Conservation (phyloP, 2,797 vertebrate species). For the Chloroceryle inda region DNA sequence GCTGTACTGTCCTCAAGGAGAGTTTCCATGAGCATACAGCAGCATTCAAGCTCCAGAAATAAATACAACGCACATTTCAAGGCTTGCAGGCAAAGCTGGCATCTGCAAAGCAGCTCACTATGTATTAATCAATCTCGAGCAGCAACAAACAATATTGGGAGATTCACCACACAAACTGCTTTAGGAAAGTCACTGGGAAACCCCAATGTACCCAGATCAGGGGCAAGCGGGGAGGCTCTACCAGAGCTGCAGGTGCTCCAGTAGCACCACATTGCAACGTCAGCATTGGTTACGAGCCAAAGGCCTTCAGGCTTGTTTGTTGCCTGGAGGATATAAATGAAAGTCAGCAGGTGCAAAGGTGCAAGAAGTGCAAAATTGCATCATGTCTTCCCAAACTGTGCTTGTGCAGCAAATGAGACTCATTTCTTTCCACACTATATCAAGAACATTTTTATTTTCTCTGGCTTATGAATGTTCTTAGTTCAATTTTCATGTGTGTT, state of each 20-base stretch:
- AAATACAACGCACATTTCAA: accelerated
- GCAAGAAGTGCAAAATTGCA: constrained; percentile 58
- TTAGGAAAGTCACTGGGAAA: background rate
- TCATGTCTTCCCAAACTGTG: constrained; percentile 1
- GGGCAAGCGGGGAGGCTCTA: background rate
- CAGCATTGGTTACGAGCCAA: constrained; percentile 63
- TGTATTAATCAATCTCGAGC: background rate
- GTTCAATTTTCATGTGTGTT: constrained; percentile 26
- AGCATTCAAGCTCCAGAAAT: background rate
- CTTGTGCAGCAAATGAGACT: constrained; percentile 27
- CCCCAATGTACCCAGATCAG: background rate
- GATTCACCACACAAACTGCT: background rate
- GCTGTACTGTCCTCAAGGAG: background rate
- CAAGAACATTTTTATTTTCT: constrained; percentile 39
- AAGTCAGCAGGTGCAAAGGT: constrained; percentile 71
- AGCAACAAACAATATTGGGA: background rate
- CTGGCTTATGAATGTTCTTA: constrained; percentile 39
- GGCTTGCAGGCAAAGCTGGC: background rate
- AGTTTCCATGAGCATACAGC: background rate
- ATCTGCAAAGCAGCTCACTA: background rate
- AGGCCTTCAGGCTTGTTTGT: constrained; percentile 62
- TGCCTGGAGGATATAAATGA: constrained; percentile 70
- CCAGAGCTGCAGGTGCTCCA: background rate
- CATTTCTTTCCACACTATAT: background rate
- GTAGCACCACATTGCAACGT: background rate